Base-by-base conservation (phyloP, 2,113 vertebrate species). In the Megaceryle torquata region DNA sequence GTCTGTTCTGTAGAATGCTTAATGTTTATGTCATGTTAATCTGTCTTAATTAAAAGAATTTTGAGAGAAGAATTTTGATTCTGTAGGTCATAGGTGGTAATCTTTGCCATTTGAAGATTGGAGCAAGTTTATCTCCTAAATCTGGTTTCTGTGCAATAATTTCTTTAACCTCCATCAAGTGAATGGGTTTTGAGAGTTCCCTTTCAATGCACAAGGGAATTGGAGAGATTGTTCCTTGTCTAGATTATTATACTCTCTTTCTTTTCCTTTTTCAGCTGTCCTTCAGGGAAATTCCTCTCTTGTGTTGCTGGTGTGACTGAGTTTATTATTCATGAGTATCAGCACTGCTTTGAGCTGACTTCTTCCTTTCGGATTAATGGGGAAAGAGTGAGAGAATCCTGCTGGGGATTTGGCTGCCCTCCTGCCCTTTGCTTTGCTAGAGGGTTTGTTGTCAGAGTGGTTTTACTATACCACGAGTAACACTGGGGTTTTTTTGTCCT, bases 271-370 rank as follows among this genome's bases (percentile, higher is more conserved):
- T 90, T 88, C 76, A 90, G 59, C 80, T 64, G 80, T 78, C 92
- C 86, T 94, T 97, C 92, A 86, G 64, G 85, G 92, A 72, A 90
- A 83, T 86, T 88, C 51, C 37, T 91, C 13, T 2, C 41, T 76
- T 37, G 7, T 88, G 63, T 61, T 94, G 90, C 78, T 93, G 84
- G 88, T 82, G 86, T 90, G 94, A 48, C 35, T 76, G 79, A 93
- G 85, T 95, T 95, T 93, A 88, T 95, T 95, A 94, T 96, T 95
- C 77, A 96, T 90, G 88, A 94, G 50, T 77, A 81, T 83, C 92
- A 92, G 65, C n/a, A 67, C 85, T 92, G 63, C 64, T 96, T 93
- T 95, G 76, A 95, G 56, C 56, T 89, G 81, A 54, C 76, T 77
- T 80, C n/a, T 88, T 95, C 63, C 29, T 41, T 87, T 71, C 4